Conservation (phyloP, 1,140 invertebrate genomes). For the Aphis gossypii region DNA sequence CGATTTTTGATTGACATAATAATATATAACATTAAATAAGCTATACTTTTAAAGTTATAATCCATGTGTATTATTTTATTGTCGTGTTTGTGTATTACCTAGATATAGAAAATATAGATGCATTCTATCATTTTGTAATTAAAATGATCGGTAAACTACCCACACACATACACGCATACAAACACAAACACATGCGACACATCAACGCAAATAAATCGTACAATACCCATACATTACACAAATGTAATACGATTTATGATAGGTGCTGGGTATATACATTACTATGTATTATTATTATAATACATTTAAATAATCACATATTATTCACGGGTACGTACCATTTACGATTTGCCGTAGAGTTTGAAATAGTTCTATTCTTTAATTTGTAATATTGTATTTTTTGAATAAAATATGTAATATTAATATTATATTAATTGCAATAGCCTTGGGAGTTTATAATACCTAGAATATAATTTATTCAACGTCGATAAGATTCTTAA, state of each 20-base stretch:
- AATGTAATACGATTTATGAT: neutral
- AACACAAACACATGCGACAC: neutral
- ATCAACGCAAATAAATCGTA: too few species aligned
- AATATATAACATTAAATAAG: neutral
- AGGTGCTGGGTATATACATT: neutral
- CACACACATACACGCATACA: too few species aligned
- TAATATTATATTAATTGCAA: neutral
- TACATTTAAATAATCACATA: neutral
- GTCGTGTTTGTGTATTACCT: neutral
- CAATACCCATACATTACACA: too few species aligned
- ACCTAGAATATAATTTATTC: too few species aligned
- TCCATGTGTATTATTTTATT: neutral
- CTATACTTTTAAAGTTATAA: neutral
- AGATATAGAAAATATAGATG: neutral
- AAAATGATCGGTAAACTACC: too few species aligned
- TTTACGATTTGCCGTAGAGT: neutral
- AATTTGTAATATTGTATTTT: neutral
- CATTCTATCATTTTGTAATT: too few species aligned
- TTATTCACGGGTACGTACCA: neutral
- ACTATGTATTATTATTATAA: neutral
- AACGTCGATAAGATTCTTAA: too few species aligned
- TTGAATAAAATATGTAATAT: neutral
- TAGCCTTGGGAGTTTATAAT: neutral
- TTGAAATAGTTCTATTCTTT: neutral
- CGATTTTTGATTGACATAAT: neutral